Conservation (phyloP, 2,797 vertebrate genomes). For the Sparus aurata region DNA sequence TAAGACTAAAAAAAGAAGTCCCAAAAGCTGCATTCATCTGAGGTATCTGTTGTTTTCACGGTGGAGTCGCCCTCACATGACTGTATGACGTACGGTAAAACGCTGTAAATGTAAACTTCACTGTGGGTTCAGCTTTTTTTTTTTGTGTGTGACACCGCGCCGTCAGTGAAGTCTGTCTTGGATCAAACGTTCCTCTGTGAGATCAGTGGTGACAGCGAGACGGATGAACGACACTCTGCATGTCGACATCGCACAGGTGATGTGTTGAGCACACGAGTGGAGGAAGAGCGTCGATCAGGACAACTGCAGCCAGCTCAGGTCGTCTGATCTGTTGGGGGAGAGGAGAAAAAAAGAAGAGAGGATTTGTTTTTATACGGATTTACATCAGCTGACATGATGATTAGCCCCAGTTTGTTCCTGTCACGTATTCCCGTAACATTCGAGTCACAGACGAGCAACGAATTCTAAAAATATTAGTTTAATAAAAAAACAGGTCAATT, state of each 20-base stretch:
- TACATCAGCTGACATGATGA: neutral
- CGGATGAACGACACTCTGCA: constrained; percentile 15
- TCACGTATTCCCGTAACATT: neutral
- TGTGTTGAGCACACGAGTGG: constrained; percentile 6
- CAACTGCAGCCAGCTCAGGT: constrained; percentile 83
- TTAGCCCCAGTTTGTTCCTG: neutral
- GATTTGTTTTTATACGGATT: neutral
- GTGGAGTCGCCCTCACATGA: constrained; percentile 34
- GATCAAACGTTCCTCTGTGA: neutral
- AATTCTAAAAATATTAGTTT: neutral
- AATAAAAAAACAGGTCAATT: neutral
- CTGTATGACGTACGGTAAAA: constrained; percentile 32
- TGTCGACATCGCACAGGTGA: constrained; percentile 2
- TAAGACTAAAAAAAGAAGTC: constrained; percentile 36
- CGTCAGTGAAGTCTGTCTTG: neutral
- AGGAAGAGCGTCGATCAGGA: constrained; percentile 55
- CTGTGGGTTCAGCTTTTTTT: neutral
- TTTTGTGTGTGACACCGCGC: no score
- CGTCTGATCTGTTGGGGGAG: constrained; percentile 73
- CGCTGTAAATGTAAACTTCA: constrained; percentile 28
- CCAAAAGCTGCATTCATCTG: constrained; percentile 69
- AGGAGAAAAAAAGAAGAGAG: neutral
- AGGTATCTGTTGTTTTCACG: constrained; percentile 79
- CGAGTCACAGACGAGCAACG: neutral
- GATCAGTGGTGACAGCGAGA: constrained; percentile 13